Evolutionary conservation across 2,113 vertebrate genomes (phyloP).

Genomic region (Herpailurus yagouaroundi): DNA sequence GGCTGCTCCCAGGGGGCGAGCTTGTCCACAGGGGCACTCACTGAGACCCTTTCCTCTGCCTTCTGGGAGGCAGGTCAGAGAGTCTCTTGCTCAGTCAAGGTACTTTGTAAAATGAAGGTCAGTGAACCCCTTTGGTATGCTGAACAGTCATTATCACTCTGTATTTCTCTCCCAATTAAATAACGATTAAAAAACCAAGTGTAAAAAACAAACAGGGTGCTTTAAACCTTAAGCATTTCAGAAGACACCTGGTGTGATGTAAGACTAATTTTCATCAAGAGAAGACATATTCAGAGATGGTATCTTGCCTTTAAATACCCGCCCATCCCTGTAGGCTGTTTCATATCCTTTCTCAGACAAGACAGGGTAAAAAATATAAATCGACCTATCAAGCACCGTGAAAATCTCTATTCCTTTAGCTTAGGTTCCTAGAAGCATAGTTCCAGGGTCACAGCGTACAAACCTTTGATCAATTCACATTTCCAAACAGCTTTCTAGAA

Average conservation of each 20-base stretch:
- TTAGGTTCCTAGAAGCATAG: not conserved
- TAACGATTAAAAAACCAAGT: not conserved
- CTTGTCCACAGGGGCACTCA: not conserved
- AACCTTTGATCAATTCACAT: not conserved
- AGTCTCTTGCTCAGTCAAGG: not conserved
- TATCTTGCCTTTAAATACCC: not conserved
- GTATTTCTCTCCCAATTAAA: not conserved
- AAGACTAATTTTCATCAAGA: not conserved
- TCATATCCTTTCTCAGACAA: not conserved
- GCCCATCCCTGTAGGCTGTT: not conserved
- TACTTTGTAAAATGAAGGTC: not conserved
- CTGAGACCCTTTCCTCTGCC: rapidly evolving
- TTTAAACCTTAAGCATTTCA: not conserved
- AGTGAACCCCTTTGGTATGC: not conserved
- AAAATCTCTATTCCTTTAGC: not conserved
- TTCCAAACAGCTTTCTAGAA: not conserved
- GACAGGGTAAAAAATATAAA: not conserved
- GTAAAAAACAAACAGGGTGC: not conserved
- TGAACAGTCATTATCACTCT: rapidly evolving
- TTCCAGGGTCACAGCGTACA: not conserved
- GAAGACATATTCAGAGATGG: not conserved
- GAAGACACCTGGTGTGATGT: rapidly evolving
- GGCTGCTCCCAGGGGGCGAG: not conserved
- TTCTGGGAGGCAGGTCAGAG: rapidly evolving
- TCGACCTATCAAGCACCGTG: rapidly evolving